These are phyloP conservation scores for Linepithema humile DNA, from an alignment of 1,140 invertebrate genomes.

Conservation along the genomic window DNA sequence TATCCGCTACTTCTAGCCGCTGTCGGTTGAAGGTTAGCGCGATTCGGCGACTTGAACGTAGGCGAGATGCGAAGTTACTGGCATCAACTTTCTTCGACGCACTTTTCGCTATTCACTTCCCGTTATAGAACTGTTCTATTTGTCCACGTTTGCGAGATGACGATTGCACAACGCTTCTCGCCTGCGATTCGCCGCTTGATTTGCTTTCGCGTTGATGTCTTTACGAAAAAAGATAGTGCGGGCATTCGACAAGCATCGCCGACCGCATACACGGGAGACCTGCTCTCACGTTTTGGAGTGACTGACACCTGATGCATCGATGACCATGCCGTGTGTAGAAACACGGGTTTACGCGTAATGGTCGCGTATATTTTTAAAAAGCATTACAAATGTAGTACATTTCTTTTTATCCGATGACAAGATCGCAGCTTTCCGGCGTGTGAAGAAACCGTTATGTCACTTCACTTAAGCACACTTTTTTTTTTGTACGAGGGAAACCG, in stretches of 20 bases:
- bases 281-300: constrained; percentile 76
- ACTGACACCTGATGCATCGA: constrained; percentile 85
- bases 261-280: constrained; percentile 44
- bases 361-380: no score
- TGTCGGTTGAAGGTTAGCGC: no score
- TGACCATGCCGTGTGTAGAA: constrained; percentile 79
- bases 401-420: background rate
- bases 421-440: background rate
- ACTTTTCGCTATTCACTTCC: background rate
- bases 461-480: background rate
- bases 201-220: background rate
- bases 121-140: background rate
- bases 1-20: no score
- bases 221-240: background rate
- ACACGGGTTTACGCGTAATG: background rate
- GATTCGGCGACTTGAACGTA: background rate
- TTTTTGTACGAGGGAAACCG: background rate
- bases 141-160: background rate
- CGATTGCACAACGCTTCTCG: constrained; percentile 14
- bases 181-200: background rate
- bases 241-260: background rate
- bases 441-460: background rate
- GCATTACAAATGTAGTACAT: no score
- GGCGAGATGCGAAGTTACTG: background rate
- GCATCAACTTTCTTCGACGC: background rate